Evolutionary conservation across 2,113 vertebrate genomes (phyloP).

Genomic region (Eudorcas thomsonii): DNA sequence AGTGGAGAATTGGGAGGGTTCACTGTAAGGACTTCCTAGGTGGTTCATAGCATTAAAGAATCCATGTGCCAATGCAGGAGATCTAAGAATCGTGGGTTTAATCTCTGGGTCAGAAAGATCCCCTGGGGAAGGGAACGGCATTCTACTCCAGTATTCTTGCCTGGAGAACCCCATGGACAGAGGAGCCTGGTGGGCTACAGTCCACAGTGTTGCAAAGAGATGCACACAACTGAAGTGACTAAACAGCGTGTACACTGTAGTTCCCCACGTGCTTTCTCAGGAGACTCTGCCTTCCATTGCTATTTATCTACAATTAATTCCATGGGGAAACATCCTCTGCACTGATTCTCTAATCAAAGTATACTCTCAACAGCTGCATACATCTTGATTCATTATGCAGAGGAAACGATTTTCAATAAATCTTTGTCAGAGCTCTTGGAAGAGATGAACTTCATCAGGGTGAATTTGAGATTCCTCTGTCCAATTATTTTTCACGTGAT

Average conservation of each 20-base stretch:
- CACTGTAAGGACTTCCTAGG: not conserved
- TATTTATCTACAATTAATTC: not conserved
- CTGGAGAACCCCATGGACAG: not conserved
- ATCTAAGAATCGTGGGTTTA: not conserved
- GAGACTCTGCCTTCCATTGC: not conserved
- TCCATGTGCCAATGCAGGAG: not conserved
- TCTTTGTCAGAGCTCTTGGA: not conserved
- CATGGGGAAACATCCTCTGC: not conserved
- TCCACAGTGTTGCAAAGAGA: not conserved
- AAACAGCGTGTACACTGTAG: not conserved
- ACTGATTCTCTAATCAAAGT: not conserved
- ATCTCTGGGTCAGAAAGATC: not conserved
- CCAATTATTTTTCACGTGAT: not conserved
- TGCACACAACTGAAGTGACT: not conserved
- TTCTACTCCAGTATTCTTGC: not conserved
- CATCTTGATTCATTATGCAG: conserved; percentile 14
- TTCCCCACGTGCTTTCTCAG: not conserved
- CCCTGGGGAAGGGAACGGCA: not conserved
- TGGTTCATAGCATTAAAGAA: not conserved
- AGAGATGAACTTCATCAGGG: not conserved
- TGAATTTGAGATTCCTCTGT: not conserved
- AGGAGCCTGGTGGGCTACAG: not conserved
- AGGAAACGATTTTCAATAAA: conserved; percentile 23
- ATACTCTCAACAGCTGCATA: not conserved
- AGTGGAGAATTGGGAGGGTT: not conserved